Base-by-base conservation (phyloP, 1,140 invertebrate genomes). In the Pseudomyrmex concolor region DNA sequence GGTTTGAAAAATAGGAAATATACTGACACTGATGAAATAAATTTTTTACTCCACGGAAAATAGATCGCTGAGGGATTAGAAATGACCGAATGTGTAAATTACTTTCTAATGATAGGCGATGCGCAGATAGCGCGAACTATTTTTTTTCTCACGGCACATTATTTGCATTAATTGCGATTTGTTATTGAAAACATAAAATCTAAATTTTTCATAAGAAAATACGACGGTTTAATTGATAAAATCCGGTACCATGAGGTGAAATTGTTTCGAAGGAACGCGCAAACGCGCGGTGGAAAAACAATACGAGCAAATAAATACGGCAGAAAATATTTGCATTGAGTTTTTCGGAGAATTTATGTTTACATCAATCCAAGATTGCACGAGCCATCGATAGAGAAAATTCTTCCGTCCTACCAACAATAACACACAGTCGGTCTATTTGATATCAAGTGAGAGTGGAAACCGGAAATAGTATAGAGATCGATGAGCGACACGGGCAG, bases 371-470 rank as follows among this genome's bases (percentile, higher is more conserved):
- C 76, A 80, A 80, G 76, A 80, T 80, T 80, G 76, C 54, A n/a
- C 54, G 7, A 55, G 59, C 34, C n/a, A 59, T 12, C 54, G 43
- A 71, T 71, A 60, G 12, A 17, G 66, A 48, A n/a, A 5, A 48
- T 59, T 34, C 59, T 25, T 19, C 19, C 22, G 54, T 15, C 19
- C 45, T 57, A 80, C 34, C 72, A 86, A 86, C 81, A 55, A 34
- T 34, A 50, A 54, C 19, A 68, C 54, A 22, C 43, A 50, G 74
- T 74, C 81, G 22, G 74, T 74, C 81, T 45, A 57, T 86, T 86
- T 80, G 73, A 87, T 87, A 70, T 71, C 67, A 62, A 84, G 73
- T 50, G 85, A 87, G 63, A 87, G 86, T 87, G 85, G 86, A 84
- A 51, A 87, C 81, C 73, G 85, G 85, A 87, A 87, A 86, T 87